phyloP scores from a whole-genome alignment of 2,888 invertebrate species.

The Lumbricus terrestris region DNA sequence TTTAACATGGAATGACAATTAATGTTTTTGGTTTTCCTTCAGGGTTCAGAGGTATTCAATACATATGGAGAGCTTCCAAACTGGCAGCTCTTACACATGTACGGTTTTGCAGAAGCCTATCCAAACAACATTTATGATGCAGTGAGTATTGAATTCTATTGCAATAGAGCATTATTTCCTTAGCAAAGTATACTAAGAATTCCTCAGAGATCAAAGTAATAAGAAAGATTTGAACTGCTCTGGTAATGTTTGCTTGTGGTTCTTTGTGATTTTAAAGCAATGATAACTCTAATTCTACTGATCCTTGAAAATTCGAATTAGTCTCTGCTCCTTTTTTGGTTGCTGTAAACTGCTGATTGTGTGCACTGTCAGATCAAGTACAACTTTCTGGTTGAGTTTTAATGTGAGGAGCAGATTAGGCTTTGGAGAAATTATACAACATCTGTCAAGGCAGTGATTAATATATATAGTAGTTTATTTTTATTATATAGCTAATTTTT shows the following conservation, averaged over 20 bases:
- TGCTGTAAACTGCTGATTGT: too few relatives aligned
- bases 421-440: neutral
- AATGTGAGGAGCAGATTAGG: neutral
- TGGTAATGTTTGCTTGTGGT: too few relatives aligned
- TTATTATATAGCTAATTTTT: neutral
- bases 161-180: neutral
- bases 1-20: neutral
- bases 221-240: too few relatives aligned
- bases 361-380: too few relatives aligned
- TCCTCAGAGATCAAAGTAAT: too few relatives aligned
- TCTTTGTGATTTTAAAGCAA: too few relatives aligned
- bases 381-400: too few relatives aligned
- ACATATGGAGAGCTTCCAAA: conserved; percentile 58
- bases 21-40: conserved; percentile 24
- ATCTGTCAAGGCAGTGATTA: neutral
- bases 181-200: too few relatives aligned
- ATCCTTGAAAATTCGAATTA: too few relatives aligned
- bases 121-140: conserved; percentile 54
- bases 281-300: too few relatives aligned
- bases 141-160: conserved; percentile 40
- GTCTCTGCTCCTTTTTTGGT: too few relatives aligned
- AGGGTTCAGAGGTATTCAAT: conserved; percentile 59
- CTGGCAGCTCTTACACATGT: conserved; percentile 57
- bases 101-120: conserved; percentile 55
- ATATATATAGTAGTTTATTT: neutral